A percentile compares a stretch with the other conserved stretches of the same genome.
Conservation (phyloP, 2,113 vertebrate genomes). For the Gnathonemus echidnorhynchus region DNA sequence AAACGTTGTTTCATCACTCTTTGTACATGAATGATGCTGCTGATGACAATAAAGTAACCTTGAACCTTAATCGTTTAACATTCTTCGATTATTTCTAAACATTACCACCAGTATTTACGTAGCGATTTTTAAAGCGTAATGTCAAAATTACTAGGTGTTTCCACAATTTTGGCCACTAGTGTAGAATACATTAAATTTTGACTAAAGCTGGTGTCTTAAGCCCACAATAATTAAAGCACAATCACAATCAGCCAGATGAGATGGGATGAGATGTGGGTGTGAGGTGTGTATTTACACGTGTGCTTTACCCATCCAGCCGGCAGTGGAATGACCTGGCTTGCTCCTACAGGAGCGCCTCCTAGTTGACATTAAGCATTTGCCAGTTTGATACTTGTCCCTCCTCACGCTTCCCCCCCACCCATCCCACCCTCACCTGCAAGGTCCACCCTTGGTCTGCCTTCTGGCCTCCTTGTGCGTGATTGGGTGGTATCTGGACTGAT, state of each 20-base stretch:
- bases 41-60: no score
- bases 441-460: not conserved
- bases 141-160: no score
- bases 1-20: no score
- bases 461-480: not conserved
- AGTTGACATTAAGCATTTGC: not conserved
- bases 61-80: no score
- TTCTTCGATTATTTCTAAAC: no score
- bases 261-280: not conserved
- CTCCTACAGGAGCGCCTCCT: not conserved
- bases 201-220: not conserved
- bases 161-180: no score
- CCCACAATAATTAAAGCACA: not conserved
- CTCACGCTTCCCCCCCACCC: not conserved
- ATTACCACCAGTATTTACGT: no score
- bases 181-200: not conserved
- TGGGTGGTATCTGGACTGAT: not conserved
- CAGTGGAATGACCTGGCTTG: not conserved
- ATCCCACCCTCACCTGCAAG: not conserved
- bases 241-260: not conserved
- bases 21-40: no score
- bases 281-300: not conserved
- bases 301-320: not conserved
- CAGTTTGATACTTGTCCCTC: not conserved
- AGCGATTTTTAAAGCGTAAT: no score